Base-by-base conservation (phyloP, 2,797 vertebrate genomes). In the Sitta carolinensis region DNA sequence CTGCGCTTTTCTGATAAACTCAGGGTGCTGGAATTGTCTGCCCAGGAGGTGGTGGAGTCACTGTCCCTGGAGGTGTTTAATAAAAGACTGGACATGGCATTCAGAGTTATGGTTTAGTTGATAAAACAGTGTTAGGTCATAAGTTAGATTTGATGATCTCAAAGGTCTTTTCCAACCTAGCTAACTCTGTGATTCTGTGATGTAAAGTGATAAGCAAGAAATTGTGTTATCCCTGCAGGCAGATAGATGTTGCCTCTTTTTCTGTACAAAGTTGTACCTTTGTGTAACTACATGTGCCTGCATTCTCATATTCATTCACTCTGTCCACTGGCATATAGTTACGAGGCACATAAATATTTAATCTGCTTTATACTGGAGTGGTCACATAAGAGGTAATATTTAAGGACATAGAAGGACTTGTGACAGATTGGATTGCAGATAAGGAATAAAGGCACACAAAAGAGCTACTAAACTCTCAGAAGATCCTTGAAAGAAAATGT, bases 401-500 rank as follows among this genome's bases (percentile, higher is more conserved):
- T 68, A 89, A 89, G 47, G 70, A 83, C 25, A 32, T 5, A 54
- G 58, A 72, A 61, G 21, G 40, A 81, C 90, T 92, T 83, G 79
- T 87, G 84, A 92, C 30, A 68, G 57, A 91, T 92, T 43, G 36
- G 15, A 45, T 94, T 51, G 78, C 55, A 85, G 78, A 94, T 87
- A 87, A 70, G 74, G 81, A 81, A 58, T 66, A 81, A 91, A 93
- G 13, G 29, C 32, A 57, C 23, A 92, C 72, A 94, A 93, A 94
- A 29, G 26, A 93, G 15, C 34, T 78, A 66, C 40, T 91, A 76
- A 91, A 52, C 55, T 29, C 20, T 80, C 84, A 90, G 69, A 84
- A 88, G 30, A 8, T 83, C 61, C 47, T 87, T 93, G 64, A 74
- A 70, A 85, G 61, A 76, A 82, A 61, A 27, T 11, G 8, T 70